Base-by-base conservation (phyloP, 2,113 vertebrate species). In the Hippocampus zosterae region DNA sequence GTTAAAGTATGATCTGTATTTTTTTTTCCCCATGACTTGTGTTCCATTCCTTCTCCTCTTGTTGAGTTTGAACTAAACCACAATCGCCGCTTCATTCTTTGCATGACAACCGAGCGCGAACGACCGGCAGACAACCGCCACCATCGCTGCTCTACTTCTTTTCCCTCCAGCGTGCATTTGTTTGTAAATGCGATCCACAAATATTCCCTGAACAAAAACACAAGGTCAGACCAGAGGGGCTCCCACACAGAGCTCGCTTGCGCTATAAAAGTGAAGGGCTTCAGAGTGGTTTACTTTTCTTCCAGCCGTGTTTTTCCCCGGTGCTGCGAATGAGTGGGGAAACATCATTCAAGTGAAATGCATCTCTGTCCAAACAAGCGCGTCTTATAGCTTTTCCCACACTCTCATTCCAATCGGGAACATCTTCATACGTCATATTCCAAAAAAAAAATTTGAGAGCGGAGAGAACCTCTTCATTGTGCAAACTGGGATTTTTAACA, bases 281-380 rank as follows among this genome's bases (percentile, higher is more conserved):
- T 46, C 44, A 40, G 23, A 64, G 55, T 3, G 29, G 40, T 76
- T 84, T 74, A 50, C 75, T 64, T 71, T 69, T 74, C 41, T 67
- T 33, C 25, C 71, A 71, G 56, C 67, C 69, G 1, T 44, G 29
- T 59, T 44, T 29, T n/a, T 52, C 61, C 16, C 44, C 59, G 27
- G 33, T 29, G 52, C 61, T 78, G 56, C 71, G 53, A 71, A 59
- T 23, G 72, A 70, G 67, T 37, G 57, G 53, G 9, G 21, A 70
- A 69, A 67, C 53, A 78, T 76, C n/a, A 56, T 52, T 79, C 67
- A 75, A 68, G 67, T 55, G 29, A 63, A 79, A 79, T 72, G 65
- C 59, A 67, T 50, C 70, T 75, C 76, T 81, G 73, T 81, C 71
- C 68, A 70, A 79, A 73, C 78, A 81, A 78, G 57, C 11, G n/a